These are phyloP conservation scores for Remorina albescens DNA, from an alignment of 2,797 vertebrate genomes.

Conservation along the genomic window DNA sequence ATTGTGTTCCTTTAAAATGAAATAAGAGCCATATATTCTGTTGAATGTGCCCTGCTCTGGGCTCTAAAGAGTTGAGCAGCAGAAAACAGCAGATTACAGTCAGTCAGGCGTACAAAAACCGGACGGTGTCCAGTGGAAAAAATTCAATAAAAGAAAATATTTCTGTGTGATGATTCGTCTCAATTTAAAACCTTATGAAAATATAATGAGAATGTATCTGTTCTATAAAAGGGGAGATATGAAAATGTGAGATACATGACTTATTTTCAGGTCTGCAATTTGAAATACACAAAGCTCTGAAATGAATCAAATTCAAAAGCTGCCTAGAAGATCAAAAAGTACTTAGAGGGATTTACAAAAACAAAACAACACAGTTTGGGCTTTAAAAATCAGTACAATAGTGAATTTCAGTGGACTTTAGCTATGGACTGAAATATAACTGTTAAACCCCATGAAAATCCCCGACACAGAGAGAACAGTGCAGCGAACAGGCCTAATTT, in stretches of 20 bases:
- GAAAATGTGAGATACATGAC: neutral
- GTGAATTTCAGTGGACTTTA: neutral
- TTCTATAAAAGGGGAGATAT: too few species aligned
- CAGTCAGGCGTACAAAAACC: neutral
- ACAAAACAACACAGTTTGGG: neutral
- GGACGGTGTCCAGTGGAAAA: neutral
- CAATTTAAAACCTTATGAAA: neutral
- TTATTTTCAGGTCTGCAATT: neutral
- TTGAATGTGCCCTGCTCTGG: neutral
- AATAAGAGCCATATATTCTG: neutral
- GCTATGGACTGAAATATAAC: neutral
- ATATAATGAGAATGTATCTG: too few species aligned
- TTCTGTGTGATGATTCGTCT: neutral
- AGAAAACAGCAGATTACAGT: neutral
- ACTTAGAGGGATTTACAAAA: neutral
- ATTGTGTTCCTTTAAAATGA: neutral
- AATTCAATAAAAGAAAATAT: neutral
- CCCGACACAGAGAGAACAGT: neutral
- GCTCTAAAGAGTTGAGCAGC: neutral
- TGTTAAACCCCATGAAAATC: slow-evolving; percentile 5
- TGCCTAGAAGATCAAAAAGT: neutral
- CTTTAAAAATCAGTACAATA: neutral
- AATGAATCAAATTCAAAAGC: neutral
- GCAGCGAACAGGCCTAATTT: neutral
- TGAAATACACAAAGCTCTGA: neutral